Evolutionary conservation across 1,140 invertebrate species (phyloP).

Genomic region (Pectinophora gossypiella): DNA sequence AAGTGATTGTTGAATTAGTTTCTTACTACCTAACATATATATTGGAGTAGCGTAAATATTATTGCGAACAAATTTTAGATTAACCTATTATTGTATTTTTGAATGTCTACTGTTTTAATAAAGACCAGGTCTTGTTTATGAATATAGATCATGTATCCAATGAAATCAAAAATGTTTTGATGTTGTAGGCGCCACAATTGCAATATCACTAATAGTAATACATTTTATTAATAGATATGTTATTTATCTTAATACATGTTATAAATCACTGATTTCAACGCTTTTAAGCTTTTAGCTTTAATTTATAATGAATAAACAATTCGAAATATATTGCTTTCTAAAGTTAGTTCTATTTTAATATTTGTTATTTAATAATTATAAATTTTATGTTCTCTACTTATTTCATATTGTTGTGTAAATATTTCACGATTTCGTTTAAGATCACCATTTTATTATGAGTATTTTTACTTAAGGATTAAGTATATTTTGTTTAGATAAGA

Average conservation of each 20-base stretch:
- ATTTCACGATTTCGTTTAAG: conserved; percentile 49
- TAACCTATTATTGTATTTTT: not conserved
- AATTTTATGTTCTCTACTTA: conserved; percentile 50
- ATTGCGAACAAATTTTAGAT: not conserved
- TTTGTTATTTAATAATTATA: conserved; percentile 53
- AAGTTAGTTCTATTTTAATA: conserved; percentile 35
- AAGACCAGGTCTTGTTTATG: not conserved
- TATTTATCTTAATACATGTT: conserved; percentile 21
- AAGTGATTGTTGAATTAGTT: no score
- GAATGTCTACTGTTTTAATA: not conserved
- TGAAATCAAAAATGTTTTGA: not conserved
- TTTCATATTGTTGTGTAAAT: conserved; percentile 64
- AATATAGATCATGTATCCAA: not conserved
- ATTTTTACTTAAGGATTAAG: conserved; percentile 27
- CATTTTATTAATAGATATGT: conserved; percentile 19
- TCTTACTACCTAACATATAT: no score
- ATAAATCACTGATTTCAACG: conserved; percentile 11
- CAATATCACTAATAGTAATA: not conserved
- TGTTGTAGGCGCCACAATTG: not conserved
- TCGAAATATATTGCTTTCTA: conserved; percentile 35
- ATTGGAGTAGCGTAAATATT: not conserved
- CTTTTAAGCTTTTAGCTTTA: conserved; percentile 47
- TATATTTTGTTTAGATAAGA: conserved; percentile 22
- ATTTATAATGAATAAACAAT: no score
- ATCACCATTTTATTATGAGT: conserved; percentile 38